Percentiles rank a stretch among this genome's conserved stretches.
Evolutionary conservation across 2,888 invertebrate species (phyloP).

Genomic region (Synanthedon formicaeformis): DNA sequence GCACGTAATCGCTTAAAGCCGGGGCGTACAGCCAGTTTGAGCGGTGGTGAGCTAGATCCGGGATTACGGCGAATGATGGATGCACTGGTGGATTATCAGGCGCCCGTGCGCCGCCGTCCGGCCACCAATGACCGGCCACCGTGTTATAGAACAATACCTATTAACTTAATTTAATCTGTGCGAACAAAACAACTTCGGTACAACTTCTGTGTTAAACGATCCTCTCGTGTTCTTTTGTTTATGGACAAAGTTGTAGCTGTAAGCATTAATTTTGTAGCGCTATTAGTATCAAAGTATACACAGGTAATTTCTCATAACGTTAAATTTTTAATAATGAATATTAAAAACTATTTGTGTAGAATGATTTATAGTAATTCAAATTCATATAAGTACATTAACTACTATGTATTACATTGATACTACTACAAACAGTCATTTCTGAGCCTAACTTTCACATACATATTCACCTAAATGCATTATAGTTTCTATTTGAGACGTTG

Average conservation of each 20-base stretch:
- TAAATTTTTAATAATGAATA: too few species aligned
- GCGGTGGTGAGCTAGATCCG: constrained; percentile 33
- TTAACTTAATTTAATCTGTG: neutral
- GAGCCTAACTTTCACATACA: too few species aligned
- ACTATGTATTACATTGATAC: too few species aligned
- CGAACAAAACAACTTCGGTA: neutral
- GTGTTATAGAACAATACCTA: neutral
- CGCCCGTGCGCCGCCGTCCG: neutral
- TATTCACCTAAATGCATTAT: too few species aligned
- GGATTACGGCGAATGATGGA: constrained; percentile 47
- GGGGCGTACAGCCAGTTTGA: constrained; percentile 13
- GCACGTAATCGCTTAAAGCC: constrained; percentile 40
- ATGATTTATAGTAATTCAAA: too few species aligned
- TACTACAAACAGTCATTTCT: too few species aligned
- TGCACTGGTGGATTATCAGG: constrained; percentile 42
- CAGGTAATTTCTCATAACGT: too few species aligned
- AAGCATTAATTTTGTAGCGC: neutral
- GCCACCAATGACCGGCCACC: neutral
- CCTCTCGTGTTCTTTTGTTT: neutral
- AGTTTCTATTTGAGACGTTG: too few species aligned
- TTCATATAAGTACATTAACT: too few species aligned
- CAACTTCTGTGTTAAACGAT: neutral
- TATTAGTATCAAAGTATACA: neutral
- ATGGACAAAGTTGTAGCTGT: neutral
- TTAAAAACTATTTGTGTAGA: too few species aligned